Conservation (phyloP, 2,888 invertebrate genomes). For the Nephrotoma guestfalica region DNA sequence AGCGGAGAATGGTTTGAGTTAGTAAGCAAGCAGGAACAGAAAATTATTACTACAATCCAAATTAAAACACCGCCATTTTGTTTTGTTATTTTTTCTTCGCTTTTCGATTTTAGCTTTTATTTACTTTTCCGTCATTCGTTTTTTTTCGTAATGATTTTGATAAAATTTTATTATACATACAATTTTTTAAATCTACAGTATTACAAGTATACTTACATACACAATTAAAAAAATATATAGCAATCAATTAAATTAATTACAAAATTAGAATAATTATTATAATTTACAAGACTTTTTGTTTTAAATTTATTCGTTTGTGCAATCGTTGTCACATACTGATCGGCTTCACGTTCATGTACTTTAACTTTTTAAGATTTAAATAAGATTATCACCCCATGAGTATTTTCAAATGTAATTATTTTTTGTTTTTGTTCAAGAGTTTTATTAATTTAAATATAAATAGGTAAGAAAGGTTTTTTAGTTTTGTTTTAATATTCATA, state of each 20-base stretch:
- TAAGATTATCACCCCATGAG: not conserved
- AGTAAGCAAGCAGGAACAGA: too few species aligned
- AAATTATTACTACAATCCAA: too few species aligned
- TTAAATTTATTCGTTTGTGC: not conserved
- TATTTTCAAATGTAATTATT: not conserved
- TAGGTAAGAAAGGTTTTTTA: not conserved
- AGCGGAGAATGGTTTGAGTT: too few species aligned
- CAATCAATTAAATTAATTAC: not conserved
- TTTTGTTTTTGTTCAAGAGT: not conserved
- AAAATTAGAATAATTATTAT: not conserved
- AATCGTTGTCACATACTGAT: not conserved
- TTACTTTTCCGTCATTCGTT: not conserved
- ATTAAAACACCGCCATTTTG: not conserved
- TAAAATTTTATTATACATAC: not conserved
- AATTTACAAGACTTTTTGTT: not conserved
- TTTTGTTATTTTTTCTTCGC: not conserved
- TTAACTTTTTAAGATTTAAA: not conserved
- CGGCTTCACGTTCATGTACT: not conserved
- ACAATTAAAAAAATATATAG: not conserved
- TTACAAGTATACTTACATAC: not conserved
- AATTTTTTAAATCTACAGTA: not conserved
- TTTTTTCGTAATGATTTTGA: not conserved
- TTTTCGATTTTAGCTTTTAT: not conserved
- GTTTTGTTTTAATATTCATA: slow-evolving; percentile 2
- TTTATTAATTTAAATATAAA: not conserved